Percentiles rank a stretch among this genome's conserved stretches.
These are phyloP conservation scores for Micrastur ruficollis DNA, from an alignment of 2,797 vertebrate genomes.

Conservation along the genomic window DNA sequence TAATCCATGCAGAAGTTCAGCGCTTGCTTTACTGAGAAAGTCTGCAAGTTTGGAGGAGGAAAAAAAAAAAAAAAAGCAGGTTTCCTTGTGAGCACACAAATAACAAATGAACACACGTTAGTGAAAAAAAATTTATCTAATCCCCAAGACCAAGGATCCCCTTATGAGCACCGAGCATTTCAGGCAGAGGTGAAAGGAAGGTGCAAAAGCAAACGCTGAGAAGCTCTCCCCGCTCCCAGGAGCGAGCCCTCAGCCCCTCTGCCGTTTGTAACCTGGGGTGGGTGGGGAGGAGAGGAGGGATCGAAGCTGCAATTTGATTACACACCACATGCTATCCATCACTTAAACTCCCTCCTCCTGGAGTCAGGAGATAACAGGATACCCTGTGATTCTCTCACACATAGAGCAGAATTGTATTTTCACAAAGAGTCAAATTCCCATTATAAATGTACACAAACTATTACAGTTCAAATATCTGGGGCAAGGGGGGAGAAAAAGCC, in stretches of 20 bases:
- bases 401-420: background rate
- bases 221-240: background rate
- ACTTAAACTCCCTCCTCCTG: background rate
- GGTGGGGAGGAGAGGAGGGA: background rate
- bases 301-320: background rate
- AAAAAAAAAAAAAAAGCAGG: background rate
- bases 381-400: background rate
- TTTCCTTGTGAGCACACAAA: background rate
- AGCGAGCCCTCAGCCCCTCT: background rate
- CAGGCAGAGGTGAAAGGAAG: background rate
- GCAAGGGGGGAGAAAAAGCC: background rate
- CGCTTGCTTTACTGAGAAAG: background rate
- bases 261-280: background rate
- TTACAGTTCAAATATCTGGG: background rate
- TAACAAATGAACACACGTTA: accelerated
- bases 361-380: background rate
- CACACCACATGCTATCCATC: background rate
- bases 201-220: accelerated
- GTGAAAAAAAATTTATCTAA: background rate
- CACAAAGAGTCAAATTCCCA: background rate
- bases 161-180: background rate
- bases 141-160: background rate
- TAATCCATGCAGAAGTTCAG: background rate
- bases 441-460: background rate
- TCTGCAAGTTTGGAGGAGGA: background rate